These are phyloP conservation scores for Neodiprion fabricii DNA, from an alignment of 1,140 invertebrate species.

Conservation along the genomic window DNA sequence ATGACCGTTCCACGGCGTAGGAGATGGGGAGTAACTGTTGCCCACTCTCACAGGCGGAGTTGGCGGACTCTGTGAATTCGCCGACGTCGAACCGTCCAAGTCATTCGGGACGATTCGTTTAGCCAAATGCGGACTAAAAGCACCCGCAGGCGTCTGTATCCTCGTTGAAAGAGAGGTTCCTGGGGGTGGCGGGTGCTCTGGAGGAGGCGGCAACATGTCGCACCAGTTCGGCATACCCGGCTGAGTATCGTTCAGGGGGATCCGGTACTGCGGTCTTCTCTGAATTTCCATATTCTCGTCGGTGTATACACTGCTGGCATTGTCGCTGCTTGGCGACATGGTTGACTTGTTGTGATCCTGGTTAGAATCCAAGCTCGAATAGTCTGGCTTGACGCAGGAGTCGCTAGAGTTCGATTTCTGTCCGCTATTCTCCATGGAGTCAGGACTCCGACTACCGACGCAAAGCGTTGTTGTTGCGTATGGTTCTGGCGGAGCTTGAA, in stretches of 20 bases:
- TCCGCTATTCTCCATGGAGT: constrained; percentile 59
- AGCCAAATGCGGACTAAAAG: constrained; percentile 53
- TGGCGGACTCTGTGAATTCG: constrained; percentile 54
- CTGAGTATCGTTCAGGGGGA: constrained; percentile 41
- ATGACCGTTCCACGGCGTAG: constrained; percentile 49
- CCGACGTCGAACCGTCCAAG: constrained; percentile 46
- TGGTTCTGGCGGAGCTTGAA: constrained; percentile 75
- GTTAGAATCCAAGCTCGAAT: constrained; percentile 59
- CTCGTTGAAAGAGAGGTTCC: constrained; percentile 40
- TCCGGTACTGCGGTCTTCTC: constrained; percentile 46
- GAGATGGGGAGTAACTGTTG: constrained; percentile 49
- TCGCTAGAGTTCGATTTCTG: constrained; percentile 61
- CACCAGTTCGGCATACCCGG: constrained; percentile 73
- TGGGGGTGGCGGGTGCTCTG: constrained; percentile 77
- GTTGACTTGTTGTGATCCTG: constrained; percentile 58
- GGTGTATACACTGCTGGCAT: constrained; percentile 59
- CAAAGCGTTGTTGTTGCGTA: constrained; percentile 83
- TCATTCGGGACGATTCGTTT: constrained; percentile 51
- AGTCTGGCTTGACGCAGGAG: constrained; percentile 62
- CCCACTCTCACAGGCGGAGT: constrained; percentile 51
- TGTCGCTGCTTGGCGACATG: constrained; percentile 58
- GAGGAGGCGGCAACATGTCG: constrained; percentile 80
- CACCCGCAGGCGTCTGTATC: constrained; percentile 37
- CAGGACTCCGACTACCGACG: constrained; percentile 57
- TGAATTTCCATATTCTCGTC: constrained; percentile 54